Evolutionary conservation across 2,888 invertebrate species (phyloP).

Genomic region (Eupithecia centaureata): DNA sequence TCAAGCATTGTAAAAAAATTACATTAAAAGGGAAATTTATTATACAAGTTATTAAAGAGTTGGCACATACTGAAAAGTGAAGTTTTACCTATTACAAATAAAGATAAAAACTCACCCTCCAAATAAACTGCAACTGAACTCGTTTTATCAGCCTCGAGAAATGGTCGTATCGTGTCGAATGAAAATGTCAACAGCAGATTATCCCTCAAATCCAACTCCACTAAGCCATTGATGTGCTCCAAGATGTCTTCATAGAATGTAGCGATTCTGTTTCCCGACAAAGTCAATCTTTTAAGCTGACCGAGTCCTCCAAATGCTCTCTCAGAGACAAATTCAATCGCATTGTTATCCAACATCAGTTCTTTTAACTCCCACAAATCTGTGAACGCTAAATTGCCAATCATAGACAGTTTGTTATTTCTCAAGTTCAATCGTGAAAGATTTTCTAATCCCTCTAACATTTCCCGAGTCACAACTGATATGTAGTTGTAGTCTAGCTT

Average conservation of each 20-base stretch:
- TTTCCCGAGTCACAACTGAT: conserved; percentile 89
- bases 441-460: conserved; percentile 89
- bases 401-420: conserved; percentile 89
- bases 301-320: conserved; percentile 90
- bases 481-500: conserved; percentile 91
- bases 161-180: conserved; percentile 88
- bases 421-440: conserved; percentile 89
- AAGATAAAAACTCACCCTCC: conserved; percentile 86
- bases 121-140: conserved; percentile 88
- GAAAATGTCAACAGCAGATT: conserved; percentile 90
- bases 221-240: conserved; percentile 87
- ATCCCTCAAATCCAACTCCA: conserved; percentile 89
- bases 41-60: too few relatives aligned
- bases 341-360: conserved; percentile 87
- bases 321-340: conserved; percentile 88
- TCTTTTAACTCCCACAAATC: conserved; percentile 89
- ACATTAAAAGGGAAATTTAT: not conserved
- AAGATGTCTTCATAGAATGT: conserved; percentile 89
- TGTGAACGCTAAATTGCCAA: conserved; percentile 91
- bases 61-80: not conserved
- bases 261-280: conserved; percentile 89
- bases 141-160: conserved; percentile 90
- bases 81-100: conserved; percentile 40
- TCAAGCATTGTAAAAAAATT: not conserved
- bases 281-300: conserved; percentile 87